Evolutionary conservation across 2,113 vertebrate species (phyloP).

Genomic region (Pycnonotus jocosus): DNA sequence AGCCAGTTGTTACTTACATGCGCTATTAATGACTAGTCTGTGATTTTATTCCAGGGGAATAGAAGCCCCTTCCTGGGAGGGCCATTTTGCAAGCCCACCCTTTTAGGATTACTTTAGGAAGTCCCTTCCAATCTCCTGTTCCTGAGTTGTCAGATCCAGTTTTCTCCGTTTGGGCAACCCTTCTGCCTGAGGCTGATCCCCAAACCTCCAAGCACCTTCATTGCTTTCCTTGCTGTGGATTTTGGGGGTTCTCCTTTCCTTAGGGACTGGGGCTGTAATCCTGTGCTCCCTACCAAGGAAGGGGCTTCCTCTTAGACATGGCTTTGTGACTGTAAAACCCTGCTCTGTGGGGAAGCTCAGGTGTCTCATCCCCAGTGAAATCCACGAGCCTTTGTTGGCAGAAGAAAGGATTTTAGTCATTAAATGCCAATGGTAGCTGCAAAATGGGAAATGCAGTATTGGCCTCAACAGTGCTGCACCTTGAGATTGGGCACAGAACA

Average conservation of each 20-base stretch:
- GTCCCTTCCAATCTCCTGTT: not conserved
- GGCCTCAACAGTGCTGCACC: not conserved
- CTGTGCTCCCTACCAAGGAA: not conserved
- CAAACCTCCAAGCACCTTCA: not conserved
- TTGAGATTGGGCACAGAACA: not conserved
- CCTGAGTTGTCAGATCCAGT: not conserved
- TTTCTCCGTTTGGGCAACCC: not conserved
- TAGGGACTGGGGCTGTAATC: not conserved
- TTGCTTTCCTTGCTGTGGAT: not conserved
- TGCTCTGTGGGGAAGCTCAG: not conserved
- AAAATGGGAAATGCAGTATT: not conserved
- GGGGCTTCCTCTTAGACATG: not conserved
- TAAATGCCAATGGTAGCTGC: fast-evolving
- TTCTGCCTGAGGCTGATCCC: not conserved
- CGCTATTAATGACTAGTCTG: not conserved
- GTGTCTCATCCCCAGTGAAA: not conserved
- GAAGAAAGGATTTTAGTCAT: not conserved
- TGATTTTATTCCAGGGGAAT: not conserved
- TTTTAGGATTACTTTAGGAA: not conserved
- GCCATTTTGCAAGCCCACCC: not conserved
- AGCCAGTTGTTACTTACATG: fast-evolving
- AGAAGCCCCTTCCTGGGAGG: not conserved
- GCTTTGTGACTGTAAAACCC: not conserved
- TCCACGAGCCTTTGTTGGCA: not conserved
- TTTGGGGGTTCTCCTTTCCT: not conserved